Percentiles rank a stretch among this genome's conserved stretches.
phyloP scores from a whole-genome alignment of 2,797 vertebrate species.

The Rhynchonycteris naso region DNA sequence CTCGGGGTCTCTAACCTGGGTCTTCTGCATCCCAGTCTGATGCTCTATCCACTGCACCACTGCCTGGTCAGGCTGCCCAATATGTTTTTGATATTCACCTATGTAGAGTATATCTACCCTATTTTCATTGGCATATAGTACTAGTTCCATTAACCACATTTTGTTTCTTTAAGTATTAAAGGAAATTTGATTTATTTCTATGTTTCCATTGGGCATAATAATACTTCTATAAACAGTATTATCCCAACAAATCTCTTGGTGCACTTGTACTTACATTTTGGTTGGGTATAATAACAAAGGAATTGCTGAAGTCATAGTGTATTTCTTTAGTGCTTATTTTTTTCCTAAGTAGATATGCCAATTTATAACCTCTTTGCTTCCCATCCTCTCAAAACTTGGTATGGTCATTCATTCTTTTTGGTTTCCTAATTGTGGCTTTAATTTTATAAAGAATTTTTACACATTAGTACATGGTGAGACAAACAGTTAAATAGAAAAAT shows the following conservation, averaged over 20 bases:
- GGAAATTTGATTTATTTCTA: background rate
- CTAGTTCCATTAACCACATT: background rate
- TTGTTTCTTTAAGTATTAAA: background rate
- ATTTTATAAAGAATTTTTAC: background rate
- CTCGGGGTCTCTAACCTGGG: too few relatives aligned
- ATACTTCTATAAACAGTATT: background rate
- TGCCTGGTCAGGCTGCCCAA: too few relatives aligned
- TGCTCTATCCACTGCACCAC: too few relatives aligned
- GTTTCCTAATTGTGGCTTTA: slow-evolving; percentile 22
- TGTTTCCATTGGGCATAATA: background rate
- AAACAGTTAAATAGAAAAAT: background rate
- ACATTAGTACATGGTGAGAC: background rate
- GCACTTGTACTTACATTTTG: background rate
- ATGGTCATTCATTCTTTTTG: background rate
- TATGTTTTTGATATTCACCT: background rate
- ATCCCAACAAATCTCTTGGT: background rate
- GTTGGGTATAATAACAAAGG: background rate
- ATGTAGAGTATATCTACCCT: background rate
- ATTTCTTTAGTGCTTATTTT: slow-evolving; percentile 12
- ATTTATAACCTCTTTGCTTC: background rate
- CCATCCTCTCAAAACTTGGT: background rate
- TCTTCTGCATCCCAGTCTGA: too few relatives aligned
- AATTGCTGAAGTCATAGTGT: background rate
- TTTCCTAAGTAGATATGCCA: background rate
- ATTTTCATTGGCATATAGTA: background rate